Evolutionary conservation across 2,113 vertebrate species (phyloP).

Genomic region (Chauna torquata): DNA sequence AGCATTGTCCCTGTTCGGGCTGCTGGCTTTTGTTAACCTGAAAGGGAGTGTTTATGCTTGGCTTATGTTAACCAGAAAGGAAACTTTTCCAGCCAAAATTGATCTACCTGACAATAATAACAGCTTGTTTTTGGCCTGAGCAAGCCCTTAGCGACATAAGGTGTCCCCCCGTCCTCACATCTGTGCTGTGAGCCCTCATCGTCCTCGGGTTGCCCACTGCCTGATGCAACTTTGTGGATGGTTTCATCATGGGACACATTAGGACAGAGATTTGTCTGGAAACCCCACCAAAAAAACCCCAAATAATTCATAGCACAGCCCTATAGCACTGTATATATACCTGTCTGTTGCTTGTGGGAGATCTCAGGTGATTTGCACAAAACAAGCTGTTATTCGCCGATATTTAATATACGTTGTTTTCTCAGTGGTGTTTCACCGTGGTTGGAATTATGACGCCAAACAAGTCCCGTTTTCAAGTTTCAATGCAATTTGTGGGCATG

Average conservation of each 20-base stretch:
- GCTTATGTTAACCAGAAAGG: constrained; percentile 16
- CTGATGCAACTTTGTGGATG: neutral
- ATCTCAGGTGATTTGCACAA: neutral
- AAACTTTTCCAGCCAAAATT: neutral
- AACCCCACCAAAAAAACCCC: neutral
- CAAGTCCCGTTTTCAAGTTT: neutral
- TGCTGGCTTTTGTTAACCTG: constrained; percentile 53
- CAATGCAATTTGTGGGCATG: neutral
- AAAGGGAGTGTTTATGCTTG: neutral
- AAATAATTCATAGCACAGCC: neutral
- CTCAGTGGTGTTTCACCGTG: neutral
- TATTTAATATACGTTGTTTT: neutral
- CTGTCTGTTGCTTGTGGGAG: neutral
- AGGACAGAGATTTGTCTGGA: neutral
- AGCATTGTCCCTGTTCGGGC: neutral
- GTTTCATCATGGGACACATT: neutral
- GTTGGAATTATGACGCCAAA: neutral
- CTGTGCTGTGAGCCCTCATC: neutral
- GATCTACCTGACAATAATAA: neutral
- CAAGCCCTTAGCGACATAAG: neutral
- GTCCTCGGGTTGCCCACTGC: neutral
- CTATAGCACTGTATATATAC: neutral
- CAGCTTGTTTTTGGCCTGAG: neutral
- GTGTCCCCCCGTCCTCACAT: fast-evolving
- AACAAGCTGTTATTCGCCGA: neutral